A percentile compares a stretch with the other conserved stretches of the same genome.
phyloP scores from a whole-genome alignment of 1,140 invertebrate species.

The Cylas formicarius region DNA sequence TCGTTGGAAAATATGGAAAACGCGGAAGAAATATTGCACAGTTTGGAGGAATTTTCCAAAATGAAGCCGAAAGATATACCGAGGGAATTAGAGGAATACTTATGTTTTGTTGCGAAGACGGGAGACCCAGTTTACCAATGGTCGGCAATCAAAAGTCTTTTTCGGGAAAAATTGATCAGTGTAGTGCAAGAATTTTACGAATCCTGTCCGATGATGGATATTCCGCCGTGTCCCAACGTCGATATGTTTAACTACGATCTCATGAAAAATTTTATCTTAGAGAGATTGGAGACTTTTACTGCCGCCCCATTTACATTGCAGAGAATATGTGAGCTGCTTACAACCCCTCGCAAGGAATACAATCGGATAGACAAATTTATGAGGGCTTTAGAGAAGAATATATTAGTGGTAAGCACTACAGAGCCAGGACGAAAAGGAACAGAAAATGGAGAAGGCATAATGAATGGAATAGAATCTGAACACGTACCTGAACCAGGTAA shows the following conservation, averaged over 20 bases:
- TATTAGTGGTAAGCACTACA: constrained; percentile 89
- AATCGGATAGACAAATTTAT: constrained; percentile 94
- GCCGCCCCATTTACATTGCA: constrained; percentile 96
- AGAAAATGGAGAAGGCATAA: constrained; percentile 59
- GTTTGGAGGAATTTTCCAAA: constrained; percentile 77
- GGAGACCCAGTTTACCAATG: constrained; percentile 92
- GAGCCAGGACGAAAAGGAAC: constrained; percentile 64
- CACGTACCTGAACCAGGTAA: constrained; percentile 50
- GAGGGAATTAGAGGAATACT: constrained; percentile 82
- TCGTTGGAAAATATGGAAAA: constrained; percentile 61
- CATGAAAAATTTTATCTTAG: constrained; percentile 77
- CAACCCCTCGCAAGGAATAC: constrained; percentile 87
- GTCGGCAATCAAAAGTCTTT: constrained; percentile 77
- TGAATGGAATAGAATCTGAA: constrained; percentile 46
- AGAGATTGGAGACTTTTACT: constrained; percentile 73
- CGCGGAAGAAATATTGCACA: constrained; percentile 74
- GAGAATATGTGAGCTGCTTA: constrained; percentile 87
- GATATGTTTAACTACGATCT: constrained; percentile 85
- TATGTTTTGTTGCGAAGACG: constrained; percentile 84
- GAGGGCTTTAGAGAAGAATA: constrained; percentile 89
- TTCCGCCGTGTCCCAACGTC: constrained; percentile 79
- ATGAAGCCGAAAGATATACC: constrained; percentile 76
- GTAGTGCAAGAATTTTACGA: constrained; percentile 85
- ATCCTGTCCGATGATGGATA: constrained; percentile 58
- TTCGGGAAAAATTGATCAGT: constrained; percentile 76